These are phyloP conservation scores for Acromyrmex charruanus DNA, from an alignment of 1,140 invertebrate genomes.

Conservation along the genomic window DNA sequence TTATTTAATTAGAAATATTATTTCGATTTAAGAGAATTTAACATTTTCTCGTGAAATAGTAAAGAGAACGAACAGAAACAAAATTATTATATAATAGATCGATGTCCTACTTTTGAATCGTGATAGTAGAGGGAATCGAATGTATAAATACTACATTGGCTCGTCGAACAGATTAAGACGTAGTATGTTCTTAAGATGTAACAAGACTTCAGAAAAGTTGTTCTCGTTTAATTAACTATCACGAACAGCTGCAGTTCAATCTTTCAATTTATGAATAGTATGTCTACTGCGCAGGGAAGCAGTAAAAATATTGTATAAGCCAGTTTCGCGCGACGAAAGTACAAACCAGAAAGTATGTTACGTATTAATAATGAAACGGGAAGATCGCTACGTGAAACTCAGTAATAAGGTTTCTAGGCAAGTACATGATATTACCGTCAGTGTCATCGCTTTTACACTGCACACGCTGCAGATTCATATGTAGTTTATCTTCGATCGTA, in stretches of 20 bases:
- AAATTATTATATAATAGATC: slow-evolving; percentile 1
- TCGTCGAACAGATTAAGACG: slow-evolving; percentile 44
- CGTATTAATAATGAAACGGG: slow-evolving; percentile 42
- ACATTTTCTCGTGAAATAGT: neutral
- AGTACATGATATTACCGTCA: slow-evolving; percentile 13
- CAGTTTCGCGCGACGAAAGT: slow-evolving; percentile 29
- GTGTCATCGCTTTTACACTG: neutral
- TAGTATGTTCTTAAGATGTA: neutral
- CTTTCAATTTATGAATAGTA: slow-evolving; percentile 65
- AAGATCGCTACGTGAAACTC: slow-evolving; percentile 15
- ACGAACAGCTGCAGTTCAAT: slow-evolving; percentile 64
- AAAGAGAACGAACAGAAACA: neutral
- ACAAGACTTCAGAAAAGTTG: slow-evolving; percentile 46
- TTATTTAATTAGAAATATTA: slow-evolving; percentile 10
- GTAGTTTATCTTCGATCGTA: slow-evolving; percentile 23
- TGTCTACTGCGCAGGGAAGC: neutral
- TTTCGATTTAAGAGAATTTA: neutral
- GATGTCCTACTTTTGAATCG: slow-evolving; percentile 31
- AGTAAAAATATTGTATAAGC: slow-evolving; percentile 56
- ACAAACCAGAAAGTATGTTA: slow-evolving; percentile 27
- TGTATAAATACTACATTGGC: slow-evolving; percentile 52
- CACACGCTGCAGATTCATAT: slow-evolving; percentile 14
- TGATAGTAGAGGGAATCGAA: slow-evolving; percentile 36
- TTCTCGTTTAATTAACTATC: slow-evolving; percentile 75
- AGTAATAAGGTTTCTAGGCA: slow-evolving; percentile 23